Evolutionary conservation across 2,113 vertebrate genomes (phyloP).

Genomic region (Cariama cristata): DNA sequence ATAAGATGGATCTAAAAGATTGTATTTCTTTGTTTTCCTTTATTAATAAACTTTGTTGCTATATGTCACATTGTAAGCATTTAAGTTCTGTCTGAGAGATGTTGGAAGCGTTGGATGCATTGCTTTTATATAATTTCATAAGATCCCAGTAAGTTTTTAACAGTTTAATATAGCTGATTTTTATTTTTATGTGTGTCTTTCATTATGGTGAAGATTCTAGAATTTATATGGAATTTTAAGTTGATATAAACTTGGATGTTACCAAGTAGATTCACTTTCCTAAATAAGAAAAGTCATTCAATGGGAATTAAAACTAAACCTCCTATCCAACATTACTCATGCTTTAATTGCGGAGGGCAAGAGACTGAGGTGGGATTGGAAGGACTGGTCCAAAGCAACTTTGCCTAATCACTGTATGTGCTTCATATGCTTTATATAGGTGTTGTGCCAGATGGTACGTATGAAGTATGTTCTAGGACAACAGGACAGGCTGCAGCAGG

Average conservation of each 20-base stretch:
- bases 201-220: not conserved
- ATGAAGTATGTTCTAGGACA: slow-evolving; percentile 97
- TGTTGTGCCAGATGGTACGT: slow-evolving; percentile 97
- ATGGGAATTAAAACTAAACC: not conserved
- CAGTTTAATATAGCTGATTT: not conserved
- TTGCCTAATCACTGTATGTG: not conserved
- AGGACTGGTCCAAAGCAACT: not conserved
- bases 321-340: not conserved
- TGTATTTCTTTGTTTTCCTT: not conserved
- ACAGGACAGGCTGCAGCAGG: slow-evolving; percentile 94
- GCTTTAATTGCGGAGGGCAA: not conserved
- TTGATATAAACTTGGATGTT: not conserved
- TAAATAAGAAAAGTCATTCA: not conserved
- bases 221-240: not conserved
- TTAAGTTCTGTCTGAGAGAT: not conserved
- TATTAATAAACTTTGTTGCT: not conserved
- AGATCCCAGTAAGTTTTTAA: not conserved
- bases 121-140: not conserved
- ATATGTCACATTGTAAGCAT: not conserved
- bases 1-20: not conserved
- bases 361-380: not conserved
- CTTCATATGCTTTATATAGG: slow-evolving; percentile 71
- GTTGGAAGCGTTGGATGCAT: not conserved
- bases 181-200: not conserved
- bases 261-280: not conserved